Base-by-base conservation (phyloP, 1,140 invertebrate species). In the Wasmannia auropunctata region DNA sequence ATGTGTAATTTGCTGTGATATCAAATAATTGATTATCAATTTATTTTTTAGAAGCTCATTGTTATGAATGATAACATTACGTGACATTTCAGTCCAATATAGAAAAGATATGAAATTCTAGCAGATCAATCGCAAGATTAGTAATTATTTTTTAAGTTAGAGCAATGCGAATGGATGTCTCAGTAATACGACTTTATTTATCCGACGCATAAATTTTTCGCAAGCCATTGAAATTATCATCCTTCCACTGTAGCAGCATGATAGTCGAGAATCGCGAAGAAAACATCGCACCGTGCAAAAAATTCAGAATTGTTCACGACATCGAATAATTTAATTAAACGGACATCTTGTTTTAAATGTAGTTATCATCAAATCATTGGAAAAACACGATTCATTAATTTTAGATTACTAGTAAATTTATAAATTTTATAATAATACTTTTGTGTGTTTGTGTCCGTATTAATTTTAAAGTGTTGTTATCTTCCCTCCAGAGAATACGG, bases 201-300 rank as follows among this genome's bases (percentile, higher is more conserved):
- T 60, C 37, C 37, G 25, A 28, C 16, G 14, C 75, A 63, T 63
- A 46, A 63, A 63, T 77, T 77, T 40, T 49, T 49, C 4, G 19
- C 56, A 60, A 60, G 16, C 56, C n/a, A 46, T 77, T 62, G 56
- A 11, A 43, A 77, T 77, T 62, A 77, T 77, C 40, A 43, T 77
- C 6, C 0, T n/a, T 46, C 2, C 25, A 34, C 25, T 16, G 19
- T 34, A 54, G 70, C 49, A 16, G 28, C 43, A 11, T 10, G 58
- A 77, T 77, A 63, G 40, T 28, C 3, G 22, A 34, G 37, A 77
- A 51, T 49, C 7, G 11, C 58, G 40, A 51, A 19, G 4, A 49
- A 63, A 77, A 77, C 7, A 62, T 77, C 40, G n/a, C n/a, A 25
- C 3, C 34, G 19, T n/a, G 40, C 5, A n/a, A 28, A 37, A 46